These are phyloP conservation scores for Vidua chalybeata DNA, from an alignment of 2,113 vertebrate genomes.

Conservation along the genomic window DNA sequence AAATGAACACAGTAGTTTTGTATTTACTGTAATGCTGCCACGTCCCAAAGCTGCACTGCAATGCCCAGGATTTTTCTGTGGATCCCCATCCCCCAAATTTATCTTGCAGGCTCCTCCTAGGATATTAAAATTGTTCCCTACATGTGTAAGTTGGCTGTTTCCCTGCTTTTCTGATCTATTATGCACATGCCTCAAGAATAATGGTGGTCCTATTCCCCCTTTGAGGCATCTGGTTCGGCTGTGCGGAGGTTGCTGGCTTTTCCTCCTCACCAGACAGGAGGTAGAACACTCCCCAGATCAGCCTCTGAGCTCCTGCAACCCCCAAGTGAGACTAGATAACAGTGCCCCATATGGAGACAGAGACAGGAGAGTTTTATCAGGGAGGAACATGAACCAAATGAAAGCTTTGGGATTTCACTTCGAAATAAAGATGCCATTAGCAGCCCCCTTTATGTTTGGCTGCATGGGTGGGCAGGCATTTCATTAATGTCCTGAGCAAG, in stretches of 20 bases:
- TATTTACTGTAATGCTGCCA: not conserved
- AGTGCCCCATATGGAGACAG: constrained; percentile 28
- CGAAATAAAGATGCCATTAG: constrained; percentile 59
- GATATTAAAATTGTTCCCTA: not conserved
- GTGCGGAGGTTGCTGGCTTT: not conserved
- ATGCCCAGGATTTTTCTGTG: not conserved
- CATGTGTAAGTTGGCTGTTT: not conserved
- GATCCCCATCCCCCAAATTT: not conserved
- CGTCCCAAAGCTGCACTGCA: not conserved
- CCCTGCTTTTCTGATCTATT: not conserved
- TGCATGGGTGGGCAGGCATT: constrained; percentile 29
- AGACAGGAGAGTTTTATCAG: constrained; percentile 53
- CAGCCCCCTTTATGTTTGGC: constrained; percentile 10
- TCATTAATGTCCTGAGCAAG: constrained; percentile 17
- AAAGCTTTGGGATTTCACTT: constrained; percentile 55
- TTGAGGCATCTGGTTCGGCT: not conserved
- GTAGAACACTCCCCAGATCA: not conserved
- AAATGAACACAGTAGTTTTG: not conserved
- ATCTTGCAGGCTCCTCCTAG: not conserved
- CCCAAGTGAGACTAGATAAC: constrained; percentile 53
- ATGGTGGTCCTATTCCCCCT: not conserved
- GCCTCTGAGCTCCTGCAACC: constrained; percentile 32
- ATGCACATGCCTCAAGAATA: not conserved
- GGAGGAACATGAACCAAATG: constrained; percentile 40
- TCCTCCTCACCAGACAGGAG: not conserved